Evolutionary conservation across 2,888 invertebrate genomes (phyloP).

Genomic region (Noctua janthina): DNA sequence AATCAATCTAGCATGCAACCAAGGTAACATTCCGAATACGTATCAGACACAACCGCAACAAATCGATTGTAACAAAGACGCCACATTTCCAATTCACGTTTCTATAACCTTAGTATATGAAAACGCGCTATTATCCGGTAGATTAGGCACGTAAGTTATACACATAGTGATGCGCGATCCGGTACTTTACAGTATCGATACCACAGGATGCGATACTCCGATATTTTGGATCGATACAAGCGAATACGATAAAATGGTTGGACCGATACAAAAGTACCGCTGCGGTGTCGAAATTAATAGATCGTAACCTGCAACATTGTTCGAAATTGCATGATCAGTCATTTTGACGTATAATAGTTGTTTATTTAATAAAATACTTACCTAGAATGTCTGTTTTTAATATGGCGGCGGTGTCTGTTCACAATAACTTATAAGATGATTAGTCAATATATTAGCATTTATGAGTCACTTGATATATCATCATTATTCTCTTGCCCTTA

Average conservation of each 20-base stretch:
- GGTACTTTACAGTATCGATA: neutral
- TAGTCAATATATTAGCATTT: too few relatives aligned
- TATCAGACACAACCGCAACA: neutral
- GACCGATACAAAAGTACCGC: neutral
- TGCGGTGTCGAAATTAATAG: neutral
- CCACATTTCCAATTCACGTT: conserved; percentile 23
- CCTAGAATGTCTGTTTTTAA: neutral
- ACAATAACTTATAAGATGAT: neutral
- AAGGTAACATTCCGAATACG: neutral
- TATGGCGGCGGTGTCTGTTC: neutral
- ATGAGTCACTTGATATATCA: too few relatives aligned
- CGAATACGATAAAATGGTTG: neutral
- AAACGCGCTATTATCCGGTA: conserved; percentile 40
- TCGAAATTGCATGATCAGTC: neutral
- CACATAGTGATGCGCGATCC: neutral
- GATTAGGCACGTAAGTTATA: conserved; percentile 35
- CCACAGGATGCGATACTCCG: neutral
- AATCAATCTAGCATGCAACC: neutral
- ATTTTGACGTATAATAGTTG: neutral
- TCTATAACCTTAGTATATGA: conserved; percentile 44
- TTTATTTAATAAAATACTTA: neutral
- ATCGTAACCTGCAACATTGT: neutral
- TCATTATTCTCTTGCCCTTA: too few relatives aligned
- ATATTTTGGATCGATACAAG: neutral
- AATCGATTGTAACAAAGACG: neutral